Base-by-base conservation (phyloP, 2,113 vertebrate species). In the Xenopus laevis region DNA sequence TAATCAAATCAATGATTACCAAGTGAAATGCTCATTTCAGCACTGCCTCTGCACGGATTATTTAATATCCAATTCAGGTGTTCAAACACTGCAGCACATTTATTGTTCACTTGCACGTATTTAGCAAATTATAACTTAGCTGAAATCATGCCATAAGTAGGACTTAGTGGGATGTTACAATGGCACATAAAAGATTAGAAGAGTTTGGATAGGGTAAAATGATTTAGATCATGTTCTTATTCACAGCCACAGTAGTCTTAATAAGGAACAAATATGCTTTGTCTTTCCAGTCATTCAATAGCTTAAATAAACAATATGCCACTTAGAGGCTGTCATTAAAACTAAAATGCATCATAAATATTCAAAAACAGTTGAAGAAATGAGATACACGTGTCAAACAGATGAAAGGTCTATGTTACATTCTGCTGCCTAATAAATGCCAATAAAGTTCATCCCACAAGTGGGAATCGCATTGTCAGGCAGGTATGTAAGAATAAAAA, bases 231-330 rank as follows among this genome's bases (percentile, higher is more conserved):
- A 47, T 65, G 30, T 72, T 57, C 50, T 52, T 63, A 72, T 55
- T 63, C 8, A 72, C 46, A 57, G 47, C 21, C 71, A 12, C 33
- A 46, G 16, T 46, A 67, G 11, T 61, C 16, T 15, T 50, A 75
- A 61, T 45, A 75, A 69, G 65, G 62, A 44, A 68, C 44, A 75
- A 75, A 68, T 62, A 62, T 69, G 59, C 65, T 69, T 55, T 53
- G 45, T 47, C 53, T 69, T 68, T 75, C 52, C 55, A 68, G 46
- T 68, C 64, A 75, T 67, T 75, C 58, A 57, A 63, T 69, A 68
- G 40, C 67, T 69, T 69, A 75, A 67, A 57, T 69, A 75, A 75
- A 75, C 73, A 75, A 62, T 62, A 63, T 63, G 65, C 65, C 73
- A 75, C 73, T 75, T 62, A 68, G 57, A 63, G 65, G 20, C 47